Base-by-base conservation (phyloP, 2,113 vertebrate species). In the Neolamprologus variostigma region DNA sequence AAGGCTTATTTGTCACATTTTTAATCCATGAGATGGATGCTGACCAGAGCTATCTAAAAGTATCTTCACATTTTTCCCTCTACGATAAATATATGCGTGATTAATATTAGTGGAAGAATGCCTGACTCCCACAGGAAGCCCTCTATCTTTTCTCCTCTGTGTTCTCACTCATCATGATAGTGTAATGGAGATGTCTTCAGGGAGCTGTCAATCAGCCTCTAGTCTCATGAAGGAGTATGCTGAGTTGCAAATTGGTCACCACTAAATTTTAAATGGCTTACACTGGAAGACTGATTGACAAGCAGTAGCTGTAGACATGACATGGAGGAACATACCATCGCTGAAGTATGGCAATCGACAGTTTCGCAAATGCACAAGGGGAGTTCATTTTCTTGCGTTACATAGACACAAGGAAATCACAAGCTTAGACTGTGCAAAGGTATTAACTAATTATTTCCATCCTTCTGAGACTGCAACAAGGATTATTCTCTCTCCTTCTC, bases 391-490 rank as follows among this genome's bases (percentile, higher is more conserved):
- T 94, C 73, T 87, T 86, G 76, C 28, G 21, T 92, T 89, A 82
- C 87, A 83, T 79, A 86, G 88, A 92, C 76, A 19, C 71, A 79
- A 76, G 89, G 84, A 91, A 94, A 94, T 89, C 83, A 78, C 53
- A 89, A 85, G 90, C 90, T 93, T 92, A 90, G 86, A 86, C 87
- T 82, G 55, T 92, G 86, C 87, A 68, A 80, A 91, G 88, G 92
- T 92, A 95, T 95, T 93, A 95, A 94, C 92, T 93, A 88, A 95
- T 96, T 94, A 95, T 94, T 95, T 95, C 80, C 80, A 50, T 94
- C 92, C 86, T 93, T 90, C 91, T 53, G 90, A 91, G 91, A 89
- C 89, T 92, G 68, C 87, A 92, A 89, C 19, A 45, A 89, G 92
- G 93, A 95, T 96, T 93, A 94, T 92, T 89, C 82, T 89, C 86